Conservation (phyloP, 2,888 invertebrate species). For the Xestoiulus laeticollis region DNA sequence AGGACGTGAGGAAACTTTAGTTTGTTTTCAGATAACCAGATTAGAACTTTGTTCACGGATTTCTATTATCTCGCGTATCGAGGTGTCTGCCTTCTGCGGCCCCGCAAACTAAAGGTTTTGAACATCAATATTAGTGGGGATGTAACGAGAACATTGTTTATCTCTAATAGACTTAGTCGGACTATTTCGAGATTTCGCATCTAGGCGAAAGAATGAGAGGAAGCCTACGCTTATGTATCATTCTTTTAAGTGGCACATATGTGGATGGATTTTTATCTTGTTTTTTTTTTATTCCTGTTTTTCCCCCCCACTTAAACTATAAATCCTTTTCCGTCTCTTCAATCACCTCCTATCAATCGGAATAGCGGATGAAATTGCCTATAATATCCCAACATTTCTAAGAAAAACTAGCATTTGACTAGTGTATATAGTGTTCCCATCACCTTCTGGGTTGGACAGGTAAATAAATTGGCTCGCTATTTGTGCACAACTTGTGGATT, state of each 20-base stretch:
- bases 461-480: conserved; percentile 37
- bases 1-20: neutral
- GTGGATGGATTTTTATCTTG: neutral
- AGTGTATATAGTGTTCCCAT: neutral
- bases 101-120: conserved; percentile 5
- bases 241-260: conserved; percentile 19
- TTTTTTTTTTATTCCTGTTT: neutral
- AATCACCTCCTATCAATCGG: conserved; percentile 14
- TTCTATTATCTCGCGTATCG: neutral
- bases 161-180: conserved; percentile 36
- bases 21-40: conserved; percentile 36
- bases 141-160: conserved; percentile 41
- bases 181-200: conserved; percentile 33
- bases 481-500: conserved; percentile 15
- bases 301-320: conserved; percentile 19
- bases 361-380: neutral
- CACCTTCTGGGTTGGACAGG: neutral
- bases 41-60: conserved; percentile 33
- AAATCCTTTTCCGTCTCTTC: conserved; percentile 29
- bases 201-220: neutral
- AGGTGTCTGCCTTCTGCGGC: neutral
- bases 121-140: conserved; percentile 41
- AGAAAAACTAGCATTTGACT: neutral
- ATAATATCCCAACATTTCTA: neutral
- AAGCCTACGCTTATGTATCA: neutral